phyloP scores from a whole-genome alignment of 2,888 invertebrate species.

The Cinara cedri region DNA sequence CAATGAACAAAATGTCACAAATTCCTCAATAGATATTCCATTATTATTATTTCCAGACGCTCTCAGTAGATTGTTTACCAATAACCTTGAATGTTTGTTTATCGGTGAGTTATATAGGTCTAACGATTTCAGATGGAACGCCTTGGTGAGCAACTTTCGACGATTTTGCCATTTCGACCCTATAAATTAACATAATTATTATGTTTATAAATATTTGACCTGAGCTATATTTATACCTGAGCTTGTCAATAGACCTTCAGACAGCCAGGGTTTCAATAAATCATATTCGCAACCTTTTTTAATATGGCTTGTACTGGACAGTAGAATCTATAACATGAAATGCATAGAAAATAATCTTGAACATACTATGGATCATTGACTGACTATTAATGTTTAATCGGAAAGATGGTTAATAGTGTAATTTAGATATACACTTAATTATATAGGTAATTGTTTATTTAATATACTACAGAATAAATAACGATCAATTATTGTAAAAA shows the following conservation, averaged over 20 bases:
- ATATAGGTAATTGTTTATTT: no score
- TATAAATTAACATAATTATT: conserved; percentile 42
- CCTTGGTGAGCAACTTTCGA: conserved; percentile 71
- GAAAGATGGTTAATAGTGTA: background rate
- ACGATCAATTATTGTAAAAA: background rate
- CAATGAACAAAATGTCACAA: conserved; percentile 54
- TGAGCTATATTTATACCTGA: no score
- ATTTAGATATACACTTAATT: background rate
- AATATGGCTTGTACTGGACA: conserved; percentile 57
- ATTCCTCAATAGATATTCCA: conserved; percentile 24
- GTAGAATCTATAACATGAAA: conserved; percentile 30
- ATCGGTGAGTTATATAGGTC: conserved; percentile 72
- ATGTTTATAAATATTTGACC: no score
- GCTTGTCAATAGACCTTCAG: conserved; percentile 58
- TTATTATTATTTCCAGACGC: background rate
- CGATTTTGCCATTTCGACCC: conserved; percentile 68
- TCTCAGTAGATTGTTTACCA: conserved; percentile 43
- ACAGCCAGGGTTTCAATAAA: conserved; percentile 56
- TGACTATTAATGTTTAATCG: background rate
- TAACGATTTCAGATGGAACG: conserved; percentile 74
- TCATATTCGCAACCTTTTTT: conserved; percentile 57
- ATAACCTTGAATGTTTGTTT: conserved; percentile 63
- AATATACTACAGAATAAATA: background rate
- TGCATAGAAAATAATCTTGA: no score
- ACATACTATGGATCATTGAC: no score